Evolutionary conservation across 2,113 vertebrate genomes (phyloP).

Genomic region (Elephantulus edwardii): DNA sequence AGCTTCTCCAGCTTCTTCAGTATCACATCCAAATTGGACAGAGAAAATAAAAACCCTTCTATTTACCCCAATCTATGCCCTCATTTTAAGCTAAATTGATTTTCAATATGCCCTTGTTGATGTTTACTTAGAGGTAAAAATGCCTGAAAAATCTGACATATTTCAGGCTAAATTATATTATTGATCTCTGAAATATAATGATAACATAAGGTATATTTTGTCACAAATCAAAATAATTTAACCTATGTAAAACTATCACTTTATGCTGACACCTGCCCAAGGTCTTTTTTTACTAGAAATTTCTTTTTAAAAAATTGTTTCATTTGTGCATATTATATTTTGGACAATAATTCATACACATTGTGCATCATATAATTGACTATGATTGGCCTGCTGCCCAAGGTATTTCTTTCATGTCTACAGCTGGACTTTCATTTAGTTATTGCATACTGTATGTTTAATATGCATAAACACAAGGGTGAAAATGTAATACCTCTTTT

Average conservation of each 20-base stretch:
- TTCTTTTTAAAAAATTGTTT: too few relatives aligned
- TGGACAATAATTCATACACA: too few relatives aligned
- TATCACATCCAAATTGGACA: background rate
- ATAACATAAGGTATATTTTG: background rate
- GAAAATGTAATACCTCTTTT: background rate
- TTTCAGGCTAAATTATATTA: background rate
- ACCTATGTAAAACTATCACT: background rate
- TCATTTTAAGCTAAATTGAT: background rate
- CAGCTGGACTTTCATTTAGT: background rate
- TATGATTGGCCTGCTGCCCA: too few relatives aligned
- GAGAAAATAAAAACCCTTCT: background rate
- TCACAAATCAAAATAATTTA: background rate
- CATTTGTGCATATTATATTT: too few relatives aligned
- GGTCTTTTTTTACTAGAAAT: too few relatives aligned
- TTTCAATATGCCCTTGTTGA: background rate
- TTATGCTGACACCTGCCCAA: background rate
- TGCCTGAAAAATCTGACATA: background rate
- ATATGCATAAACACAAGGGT: background rate
- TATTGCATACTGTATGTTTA: background rate
- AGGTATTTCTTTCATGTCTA: background rate
- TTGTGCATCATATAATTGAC: too few relatives aligned
- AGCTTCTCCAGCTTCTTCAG: background rate
- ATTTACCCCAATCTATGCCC: background rate
- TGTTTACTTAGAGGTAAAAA: constrained; percentile 16
- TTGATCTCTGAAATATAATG: background rate